A percentile compares a stretch with the other conserved stretches of the same genome.
These are phyloP conservation scores for Sardinella longiceps DNA, from an alignment of 2,797 vertebrate species.

Conservation along the genomic window DNA sequence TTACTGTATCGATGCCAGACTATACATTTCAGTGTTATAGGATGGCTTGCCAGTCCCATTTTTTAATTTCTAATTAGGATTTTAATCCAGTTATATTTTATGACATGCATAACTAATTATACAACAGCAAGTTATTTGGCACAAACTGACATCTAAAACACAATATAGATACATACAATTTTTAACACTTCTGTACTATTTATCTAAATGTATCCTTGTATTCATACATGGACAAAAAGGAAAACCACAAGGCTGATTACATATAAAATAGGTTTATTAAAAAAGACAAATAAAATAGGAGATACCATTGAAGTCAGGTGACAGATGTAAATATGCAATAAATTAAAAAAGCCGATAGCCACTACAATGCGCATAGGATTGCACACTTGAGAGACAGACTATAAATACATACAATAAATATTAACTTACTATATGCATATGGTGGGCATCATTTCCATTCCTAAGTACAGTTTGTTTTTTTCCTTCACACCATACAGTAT, in stretches of 20 bases:
- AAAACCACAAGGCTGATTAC: background rate
- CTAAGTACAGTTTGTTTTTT: too few species aligned
- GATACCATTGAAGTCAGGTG: background rate
- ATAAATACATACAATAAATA: constrained; percentile 75
- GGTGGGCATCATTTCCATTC: constrained; percentile 26
- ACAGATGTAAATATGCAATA: constrained; percentile 16
- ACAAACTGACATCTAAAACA: too few species aligned
- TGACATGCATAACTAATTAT: too few species aligned
- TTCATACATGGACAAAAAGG: background rate
- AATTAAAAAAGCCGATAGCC: constrained; percentile 19
- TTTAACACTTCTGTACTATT: too few species aligned
- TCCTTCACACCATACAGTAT: too few species aligned
- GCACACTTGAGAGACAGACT: constrained; percentile 46
- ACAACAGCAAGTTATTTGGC: too few species aligned
- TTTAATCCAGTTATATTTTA: too few species aligned
- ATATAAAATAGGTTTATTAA: constrained; percentile 5
- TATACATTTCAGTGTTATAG: too few species aligned
- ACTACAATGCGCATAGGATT: constrained; percentile 15
- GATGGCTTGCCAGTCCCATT: too few species aligned
- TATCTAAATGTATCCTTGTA: background rate
- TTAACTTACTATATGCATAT: constrained; percentile 61
- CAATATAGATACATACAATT: too few species aligned
- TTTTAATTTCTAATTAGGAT: too few species aligned
- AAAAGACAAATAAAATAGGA: constrained; percentile 13
- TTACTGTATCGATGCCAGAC: too few species aligned